Percentiles rank a stretch among this genome's conserved stretches.
These are phyloP conservation scores for Empidonax traillii DNA, from an alignment of 2,113 vertebrate species.

Conservation along the genomic window DNA sequence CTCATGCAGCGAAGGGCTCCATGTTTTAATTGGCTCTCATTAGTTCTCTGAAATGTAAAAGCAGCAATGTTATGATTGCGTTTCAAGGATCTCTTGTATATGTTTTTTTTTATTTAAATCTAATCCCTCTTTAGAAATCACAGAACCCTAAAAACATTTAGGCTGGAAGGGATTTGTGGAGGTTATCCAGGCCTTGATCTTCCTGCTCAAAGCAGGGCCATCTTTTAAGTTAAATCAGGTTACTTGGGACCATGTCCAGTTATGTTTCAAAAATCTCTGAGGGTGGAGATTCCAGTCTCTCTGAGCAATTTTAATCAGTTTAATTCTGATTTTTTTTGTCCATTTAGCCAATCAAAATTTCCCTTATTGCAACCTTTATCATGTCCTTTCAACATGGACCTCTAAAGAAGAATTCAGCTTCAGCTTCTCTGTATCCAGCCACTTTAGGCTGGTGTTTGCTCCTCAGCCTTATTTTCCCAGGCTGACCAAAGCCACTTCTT, in stretches of 20 bases:
- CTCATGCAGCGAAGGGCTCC: background rate
- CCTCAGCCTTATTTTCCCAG: background rate
- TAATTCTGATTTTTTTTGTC: background rate
- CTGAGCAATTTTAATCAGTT: background rate
- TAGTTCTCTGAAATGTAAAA: background rate
- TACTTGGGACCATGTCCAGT: accelerated
- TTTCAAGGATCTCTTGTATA: conserved; percentile 27
- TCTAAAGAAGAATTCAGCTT: background rate
- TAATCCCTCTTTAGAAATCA: conserved; percentile 30
- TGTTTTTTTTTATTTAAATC: conserved; percentile 21
- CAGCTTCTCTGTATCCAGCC: background rate
- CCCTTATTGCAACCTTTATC: background rate
- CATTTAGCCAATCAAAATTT: background rate
- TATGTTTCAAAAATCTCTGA: background rate
- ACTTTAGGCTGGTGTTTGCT: background rate
- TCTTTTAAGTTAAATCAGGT: background rate
- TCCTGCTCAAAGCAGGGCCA: background rate
- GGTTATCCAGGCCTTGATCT: conserved; percentile 10
- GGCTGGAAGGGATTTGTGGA: conserved; percentile 17
- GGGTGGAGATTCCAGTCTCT: background rate
- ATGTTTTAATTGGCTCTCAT: conserved; percentile 47
- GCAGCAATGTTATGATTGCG: background rate
- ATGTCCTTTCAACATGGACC: background rate
- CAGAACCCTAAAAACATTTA: conserved; percentile 17
- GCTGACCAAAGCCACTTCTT: background rate